Percentiles rank a stretch among this genome's conserved stretches.
These are phyloP conservation scores for Rhabdophis nuchalis DNA, from an alignment of 2,797 vertebrate genomes.

Conservation along the genomic window DNA sequence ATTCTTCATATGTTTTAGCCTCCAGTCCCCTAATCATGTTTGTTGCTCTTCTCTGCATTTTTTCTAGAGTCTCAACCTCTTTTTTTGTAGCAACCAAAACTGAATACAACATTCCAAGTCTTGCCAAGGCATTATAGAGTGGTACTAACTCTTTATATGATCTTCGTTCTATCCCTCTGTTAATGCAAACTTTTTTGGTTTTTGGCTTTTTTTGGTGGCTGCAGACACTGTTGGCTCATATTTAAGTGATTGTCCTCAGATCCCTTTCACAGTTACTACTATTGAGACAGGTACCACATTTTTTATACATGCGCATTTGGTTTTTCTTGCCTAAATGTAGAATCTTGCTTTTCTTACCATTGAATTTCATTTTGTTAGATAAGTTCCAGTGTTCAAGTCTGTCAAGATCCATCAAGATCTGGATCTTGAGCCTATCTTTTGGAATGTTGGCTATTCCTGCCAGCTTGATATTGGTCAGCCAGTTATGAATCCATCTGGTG, in stretches of 20 bases:
- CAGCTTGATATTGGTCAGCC: neutral
- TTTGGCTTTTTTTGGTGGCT: neutral
- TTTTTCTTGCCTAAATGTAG: neutral
- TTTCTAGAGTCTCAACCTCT: neutral
- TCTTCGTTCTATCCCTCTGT: neutral
- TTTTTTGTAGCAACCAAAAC: neutral
- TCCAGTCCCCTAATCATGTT: neutral
- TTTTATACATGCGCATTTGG: neutral
- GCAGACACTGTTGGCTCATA: neutral
- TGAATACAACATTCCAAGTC: neutral
- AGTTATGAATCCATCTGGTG: neutral
- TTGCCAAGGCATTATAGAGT: neutral
- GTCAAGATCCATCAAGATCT: neutral
- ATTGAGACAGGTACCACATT: neutral
- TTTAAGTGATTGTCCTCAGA: neutral
- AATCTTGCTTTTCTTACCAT: neutral
- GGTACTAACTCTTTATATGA: neutral
- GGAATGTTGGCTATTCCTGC: neutral
- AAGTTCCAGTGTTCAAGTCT: neutral
- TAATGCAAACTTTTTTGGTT: neutral
- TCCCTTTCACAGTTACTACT: neutral
- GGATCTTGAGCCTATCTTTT: neutral
- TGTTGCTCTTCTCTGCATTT: neutral
- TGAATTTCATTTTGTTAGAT: neutral
- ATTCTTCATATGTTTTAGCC: neutral